These are phyloP conservation scores for Eupeodes corollae DNA, from an alignment of 1,140 invertebrate species.

Conservation along the genomic window DNA sequence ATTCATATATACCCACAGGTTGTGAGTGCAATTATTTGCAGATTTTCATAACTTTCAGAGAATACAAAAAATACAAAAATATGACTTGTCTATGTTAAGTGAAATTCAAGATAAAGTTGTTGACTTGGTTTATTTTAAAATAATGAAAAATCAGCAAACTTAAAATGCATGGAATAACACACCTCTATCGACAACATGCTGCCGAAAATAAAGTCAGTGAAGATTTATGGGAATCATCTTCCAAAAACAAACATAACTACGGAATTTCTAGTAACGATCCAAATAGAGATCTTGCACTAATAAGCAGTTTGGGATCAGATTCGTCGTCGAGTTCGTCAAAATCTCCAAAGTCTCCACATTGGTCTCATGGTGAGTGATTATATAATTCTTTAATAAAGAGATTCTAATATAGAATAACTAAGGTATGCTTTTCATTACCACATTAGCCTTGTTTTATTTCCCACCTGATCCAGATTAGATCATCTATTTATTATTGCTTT, in stretches of 20 bases:
- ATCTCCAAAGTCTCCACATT: constrained; percentile 25
- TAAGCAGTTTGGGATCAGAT: constrained; percentile 13
- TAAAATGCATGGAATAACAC: constrained; percentile 34
- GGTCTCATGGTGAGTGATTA: constrained; percentile 13
- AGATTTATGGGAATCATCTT: constrained; percentile 7
- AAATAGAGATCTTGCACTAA: constrained; percentile 6
- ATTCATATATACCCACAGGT: no score
- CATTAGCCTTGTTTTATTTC: neutral
- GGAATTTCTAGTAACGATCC: constrained; percentile 13
- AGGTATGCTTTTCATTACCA: no score
- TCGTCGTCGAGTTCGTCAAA: constrained; percentile 24
- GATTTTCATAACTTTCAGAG: no score
- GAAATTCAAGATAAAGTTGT: no score
- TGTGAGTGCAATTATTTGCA: no score
- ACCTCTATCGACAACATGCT: constrained; percentile 35
- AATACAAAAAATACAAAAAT: no score
- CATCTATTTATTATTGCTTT: constrained; percentile 23
- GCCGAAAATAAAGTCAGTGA: constrained; percentile 32
- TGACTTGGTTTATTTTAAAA: no score
- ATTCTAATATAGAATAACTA: constrained; percentile 7
- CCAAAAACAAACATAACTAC: constrained; percentile 9
- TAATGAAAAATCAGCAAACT: constrained; percentile 1
- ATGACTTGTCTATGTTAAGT: no score
- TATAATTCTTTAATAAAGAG: neutral
- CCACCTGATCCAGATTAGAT: constrained; percentile 9